Evolutionary conservation across 2,888 invertebrate species (phyloP).

Genomic region (Heliothis peltigera): DNA sequence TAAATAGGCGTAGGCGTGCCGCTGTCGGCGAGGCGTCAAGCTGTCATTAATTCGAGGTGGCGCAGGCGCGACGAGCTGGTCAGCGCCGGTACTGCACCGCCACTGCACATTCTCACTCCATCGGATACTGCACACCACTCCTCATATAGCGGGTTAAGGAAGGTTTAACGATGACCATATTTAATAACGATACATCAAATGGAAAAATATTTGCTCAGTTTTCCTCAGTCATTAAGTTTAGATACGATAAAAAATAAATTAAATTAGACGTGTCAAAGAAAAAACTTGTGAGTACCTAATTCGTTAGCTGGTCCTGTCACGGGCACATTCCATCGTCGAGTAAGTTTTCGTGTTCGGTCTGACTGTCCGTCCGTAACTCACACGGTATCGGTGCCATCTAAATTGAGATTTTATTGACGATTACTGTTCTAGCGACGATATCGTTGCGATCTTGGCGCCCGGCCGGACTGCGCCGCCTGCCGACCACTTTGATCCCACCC

Average conservation of each 20-base stretch:
- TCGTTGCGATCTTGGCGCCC: slow-evolving; percentile 90
- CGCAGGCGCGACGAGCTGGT: slow-evolving; percentile 36
- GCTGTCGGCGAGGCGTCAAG: slow-evolving; percentile 79
- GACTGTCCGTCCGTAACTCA: slow-evolving; percentile 88
- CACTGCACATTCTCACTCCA: not conserved
- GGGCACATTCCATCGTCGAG: slow-evolving; percentile 87
- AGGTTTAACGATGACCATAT: slow-evolving; percentile 11
- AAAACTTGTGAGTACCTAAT: slow-evolving; percentile 82
- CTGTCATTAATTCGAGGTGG: slow-evolving; percentile 67
- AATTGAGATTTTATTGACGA: slow-evolving; percentile 90
- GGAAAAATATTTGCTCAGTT: slow-evolving; percentile 36
- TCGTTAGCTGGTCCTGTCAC: slow-evolving; percentile 88
- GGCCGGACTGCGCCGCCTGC: slow-evolving; percentile 67
- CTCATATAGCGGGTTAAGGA: not conserved
- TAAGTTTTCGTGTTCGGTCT: slow-evolving; percentile 88
- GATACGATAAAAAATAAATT: slow-evolving; percentile 70
- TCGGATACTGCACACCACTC: not conserved
- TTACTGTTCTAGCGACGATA: slow-evolving; percentile 89
- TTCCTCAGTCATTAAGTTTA: slow-evolving; percentile 41
- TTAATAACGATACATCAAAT: slow-evolving; percentile 20
- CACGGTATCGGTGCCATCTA: slow-evolving; percentile 88
- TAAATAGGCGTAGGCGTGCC: slow-evolving; percentile 83
- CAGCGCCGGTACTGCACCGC: slow-evolving; percentile 15
- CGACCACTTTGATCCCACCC: slow-evolving; percentile 76
- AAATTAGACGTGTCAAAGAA: slow-evolving; percentile 67